A percentile compares a stretch with the other conserved stretches of the same genome.
These are phyloP conservation scores for Iphiclides podalirius DNA, from an alignment of 2,888 invertebrate genomes.

Conservation along the genomic window DNA sequence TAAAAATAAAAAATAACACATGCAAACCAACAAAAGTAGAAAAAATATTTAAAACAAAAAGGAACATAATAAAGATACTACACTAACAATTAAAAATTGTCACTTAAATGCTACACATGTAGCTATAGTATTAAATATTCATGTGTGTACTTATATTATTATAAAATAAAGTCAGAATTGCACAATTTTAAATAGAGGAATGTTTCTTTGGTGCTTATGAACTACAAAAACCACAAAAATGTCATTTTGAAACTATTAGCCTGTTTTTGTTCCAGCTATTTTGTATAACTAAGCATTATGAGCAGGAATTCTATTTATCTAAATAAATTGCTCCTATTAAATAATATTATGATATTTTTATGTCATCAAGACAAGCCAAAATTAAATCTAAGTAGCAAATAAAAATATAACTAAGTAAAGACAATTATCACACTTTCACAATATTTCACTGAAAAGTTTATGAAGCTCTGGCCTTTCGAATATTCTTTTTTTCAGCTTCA, in stretches of 20 bases:
- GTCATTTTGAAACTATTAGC: constrained; percentile 38
- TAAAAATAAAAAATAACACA: constrained; percentile 48
- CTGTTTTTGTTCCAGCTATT: constrained; percentile 14
- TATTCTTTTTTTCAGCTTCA: constrained; percentile 89
- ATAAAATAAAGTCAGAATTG: constrained; percentile 59
- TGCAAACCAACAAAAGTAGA: constrained; percentile 47
- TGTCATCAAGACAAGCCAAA: constrained; percentile 32
- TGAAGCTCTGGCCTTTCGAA: constrained; percentile 84
- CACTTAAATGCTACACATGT: constrained; percentile 40
- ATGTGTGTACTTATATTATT: constrained; percentile 42
- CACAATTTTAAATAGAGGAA: constrained; percentile 56
- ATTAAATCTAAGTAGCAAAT: constrained; percentile 47
- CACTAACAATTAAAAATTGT: constrained; percentile 46
- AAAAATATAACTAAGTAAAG: constrained; percentile 34
- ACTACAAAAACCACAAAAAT: constrained; percentile 63
- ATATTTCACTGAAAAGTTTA: constrained; percentile 49
- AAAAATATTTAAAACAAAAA: constrained; percentile 38
- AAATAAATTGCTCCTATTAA: constrained; percentile 16
- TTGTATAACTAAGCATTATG: constrained; percentile 12
- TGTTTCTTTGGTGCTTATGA: constrained; percentile 72
- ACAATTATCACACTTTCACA: constrained; percentile 65
- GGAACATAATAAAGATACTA: constrained; percentile 35
- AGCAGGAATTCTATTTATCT: constrained; percentile 6
- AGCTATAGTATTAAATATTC: constrained; percentile 40
- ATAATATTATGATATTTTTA: constrained; percentile 21